A percentile compares a stretch with the other conserved stretches of the same genome.
Evolutionary conservation across 2,888 invertebrate genomes (phyloP).

Genomic region (Embidobia sp.): DNA sequence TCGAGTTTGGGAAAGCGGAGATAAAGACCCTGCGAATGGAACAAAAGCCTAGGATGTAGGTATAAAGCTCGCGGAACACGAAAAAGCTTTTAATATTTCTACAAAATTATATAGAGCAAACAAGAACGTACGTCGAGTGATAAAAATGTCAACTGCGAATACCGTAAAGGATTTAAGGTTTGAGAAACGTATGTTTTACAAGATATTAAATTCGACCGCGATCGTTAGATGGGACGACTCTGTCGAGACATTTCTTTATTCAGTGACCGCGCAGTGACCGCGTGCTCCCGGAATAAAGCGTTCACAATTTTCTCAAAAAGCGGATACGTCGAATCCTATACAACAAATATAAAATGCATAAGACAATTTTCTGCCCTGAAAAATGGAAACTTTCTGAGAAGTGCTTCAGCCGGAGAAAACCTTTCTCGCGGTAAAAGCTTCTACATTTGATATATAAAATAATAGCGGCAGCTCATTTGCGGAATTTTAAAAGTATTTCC

Average conservation of each 20-base stretch:
- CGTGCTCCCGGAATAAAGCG: conserved; percentile 17
- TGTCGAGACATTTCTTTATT: conserved; percentile 28
- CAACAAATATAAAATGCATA: conserved; percentile 57
- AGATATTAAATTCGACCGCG: conserved; percentile 16
- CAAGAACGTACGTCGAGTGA: conserved; percentile 1
- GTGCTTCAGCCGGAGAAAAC: conserved; percentile 28
- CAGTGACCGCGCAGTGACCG: conserved; percentile 19
- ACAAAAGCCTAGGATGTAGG: conserved; percentile 27
- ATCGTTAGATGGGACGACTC: neutral
- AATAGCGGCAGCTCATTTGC: conserved; percentile 3
- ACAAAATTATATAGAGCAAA: conserved; percentile 38
- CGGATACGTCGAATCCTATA: conserved; percentile 43
- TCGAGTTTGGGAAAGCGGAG: conserved; percentile 29
- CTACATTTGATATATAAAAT: conserved; percentile 39
- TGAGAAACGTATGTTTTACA: no score
- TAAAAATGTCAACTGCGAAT: conserved; percentile 15
- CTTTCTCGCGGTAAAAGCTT: conserved; percentile 42
- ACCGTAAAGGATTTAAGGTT: neutral
- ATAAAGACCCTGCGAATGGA: conserved; percentile 34
- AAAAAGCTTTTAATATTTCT: conserved; percentile 59
- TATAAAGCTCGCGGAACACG: conserved; percentile 37
- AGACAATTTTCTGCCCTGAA: conserved; percentile 50
- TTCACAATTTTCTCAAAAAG: conserved; percentile 36
- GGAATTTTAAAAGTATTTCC: neutral
- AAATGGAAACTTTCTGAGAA: conserved; percentile 41